Conservation (phyloP, 2,797 vertebrate species). For the Brachyalestes nurse region DNA sequence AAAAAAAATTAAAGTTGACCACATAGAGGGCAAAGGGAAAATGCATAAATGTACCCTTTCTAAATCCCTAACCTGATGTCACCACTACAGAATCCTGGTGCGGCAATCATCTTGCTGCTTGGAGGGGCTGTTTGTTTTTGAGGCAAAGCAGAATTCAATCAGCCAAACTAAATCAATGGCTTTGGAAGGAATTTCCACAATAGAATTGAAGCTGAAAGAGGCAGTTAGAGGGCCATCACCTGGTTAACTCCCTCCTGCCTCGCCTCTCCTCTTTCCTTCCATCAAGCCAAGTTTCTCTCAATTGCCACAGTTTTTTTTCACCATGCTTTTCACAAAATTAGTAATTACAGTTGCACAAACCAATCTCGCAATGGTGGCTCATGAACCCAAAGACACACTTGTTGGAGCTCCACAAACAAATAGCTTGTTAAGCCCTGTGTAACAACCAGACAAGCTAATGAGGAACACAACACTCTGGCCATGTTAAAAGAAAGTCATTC, state of each 20-base stretch:
- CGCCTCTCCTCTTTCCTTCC: conserved; percentile 40
- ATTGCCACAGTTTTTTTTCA: conserved; percentile 74
- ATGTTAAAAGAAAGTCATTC: conserved; percentile 21
- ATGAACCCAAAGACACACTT: conserved; percentile 75
- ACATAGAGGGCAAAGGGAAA: conserved; percentile 55
- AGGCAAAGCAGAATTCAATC: conserved; percentile 80
- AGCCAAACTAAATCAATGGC: conserved; percentile 72
- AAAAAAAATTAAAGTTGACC: conserved; percentile 59
- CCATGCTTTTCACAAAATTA: conserved; percentile 80
- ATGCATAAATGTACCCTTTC: conserved; percentile 67
- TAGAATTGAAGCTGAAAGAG: conserved; percentile 73
- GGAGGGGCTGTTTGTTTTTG: conserved; percentile 57
- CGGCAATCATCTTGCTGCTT: conserved; percentile 73
- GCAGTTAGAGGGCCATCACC: conserved; percentile 60
- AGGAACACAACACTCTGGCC: conserved; percentile 45
- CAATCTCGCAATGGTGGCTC: conserved; percentile 72
- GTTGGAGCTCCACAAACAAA: conserved; percentile 71
- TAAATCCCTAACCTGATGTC: conserved; percentile 74
- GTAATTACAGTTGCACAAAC: conserved; percentile 79
- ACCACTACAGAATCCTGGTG: conserved; percentile 71
- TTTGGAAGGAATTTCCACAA: conserved; percentile 78
- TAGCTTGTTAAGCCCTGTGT: conserved; percentile 66
- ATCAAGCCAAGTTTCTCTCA: conserved; percentile 53
- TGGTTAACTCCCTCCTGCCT: conserved; percentile 60
- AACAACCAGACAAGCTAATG: conserved; percentile 67